Percentiles rank a stretch among this genome's conserved stretches.
Evolutionary conservation across 2,797 vertebrate genomes (phyloP).

Genomic region (Potorous gilbertii): DNA sequence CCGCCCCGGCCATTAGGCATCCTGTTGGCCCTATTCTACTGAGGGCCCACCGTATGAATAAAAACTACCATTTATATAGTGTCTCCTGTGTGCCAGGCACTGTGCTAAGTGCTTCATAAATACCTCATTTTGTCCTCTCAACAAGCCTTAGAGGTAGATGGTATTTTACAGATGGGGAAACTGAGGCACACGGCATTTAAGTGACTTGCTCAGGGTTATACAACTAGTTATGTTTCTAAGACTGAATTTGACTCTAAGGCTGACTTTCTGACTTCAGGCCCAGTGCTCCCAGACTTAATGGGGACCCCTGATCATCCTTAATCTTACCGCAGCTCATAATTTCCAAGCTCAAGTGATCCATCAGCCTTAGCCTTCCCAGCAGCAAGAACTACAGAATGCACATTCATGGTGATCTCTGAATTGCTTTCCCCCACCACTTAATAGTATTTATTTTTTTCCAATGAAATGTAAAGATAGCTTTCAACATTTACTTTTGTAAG

Average conservation of each 20-base stretch:
- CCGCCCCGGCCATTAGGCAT: background rate
- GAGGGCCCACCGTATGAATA: background rate
- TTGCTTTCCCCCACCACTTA: too few relatives aligned
- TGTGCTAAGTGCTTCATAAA: background rate
- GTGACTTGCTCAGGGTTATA: background rate
- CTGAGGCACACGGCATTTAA: background rate
- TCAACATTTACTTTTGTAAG: too few relatives aligned
- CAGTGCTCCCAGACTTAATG: background rate
- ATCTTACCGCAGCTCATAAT: background rate
- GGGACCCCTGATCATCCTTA: background rate
- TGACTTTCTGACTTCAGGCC: background rate
- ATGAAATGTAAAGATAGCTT: too few relatives aligned
- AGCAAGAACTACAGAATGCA: background rate
- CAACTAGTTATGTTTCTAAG: background rate
- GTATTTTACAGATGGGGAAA: background rate
- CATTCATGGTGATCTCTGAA: background rate
- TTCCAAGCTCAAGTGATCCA: background rate
- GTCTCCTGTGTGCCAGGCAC: background rate
- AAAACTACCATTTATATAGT: background rate
- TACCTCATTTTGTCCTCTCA: background rate
- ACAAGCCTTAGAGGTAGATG: background rate
- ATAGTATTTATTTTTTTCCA: too few relatives aligned
- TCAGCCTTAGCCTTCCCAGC: background rate
- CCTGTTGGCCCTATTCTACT: background rate
- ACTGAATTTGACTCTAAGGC: background rate